These are phyloP conservation scores for Falco concolor DNA, from an alignment of 2,797 vertebrate species.

Conservation along the genomic window DNA sequence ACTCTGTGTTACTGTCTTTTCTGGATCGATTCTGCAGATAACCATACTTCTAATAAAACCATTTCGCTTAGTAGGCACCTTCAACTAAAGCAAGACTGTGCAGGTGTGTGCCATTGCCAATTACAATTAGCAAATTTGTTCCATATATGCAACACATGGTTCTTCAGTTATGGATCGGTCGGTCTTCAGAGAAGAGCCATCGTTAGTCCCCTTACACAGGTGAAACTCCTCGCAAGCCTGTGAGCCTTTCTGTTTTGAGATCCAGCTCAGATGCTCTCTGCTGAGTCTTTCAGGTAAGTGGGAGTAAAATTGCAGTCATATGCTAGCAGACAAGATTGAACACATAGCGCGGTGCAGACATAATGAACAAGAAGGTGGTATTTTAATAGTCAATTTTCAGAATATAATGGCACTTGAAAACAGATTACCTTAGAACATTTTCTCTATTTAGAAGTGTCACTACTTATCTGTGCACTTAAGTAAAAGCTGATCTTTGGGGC, in stretches of 20 bases:
- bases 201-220: not conserved
- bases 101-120: not conserved
- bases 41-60: not conserved
- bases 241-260: not conserved
- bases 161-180: not conserved
- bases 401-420: slow-evolving; percentile 35
- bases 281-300: slow-evolving; percentile 35
- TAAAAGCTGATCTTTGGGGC: not conserved
- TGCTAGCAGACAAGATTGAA: slow-evolving; percentile 50
- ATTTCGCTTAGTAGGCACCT: not conserved
- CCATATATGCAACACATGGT: not conserved
- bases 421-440: slow-evolving; percentile 47
- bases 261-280: not conserved
- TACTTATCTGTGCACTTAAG: not conserved
- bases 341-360: not conserved
- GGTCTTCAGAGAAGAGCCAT: not conserved
- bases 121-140: not conserved
- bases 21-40: not conserved
- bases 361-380: slow-evolving; percentile 49
- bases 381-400: slow-evolving; percentile 60
- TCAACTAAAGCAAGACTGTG: not conserved
- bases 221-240: not conserved
- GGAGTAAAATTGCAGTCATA: slow-evolving; percentile 59
- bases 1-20: not conserved
- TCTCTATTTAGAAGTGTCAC: slow-evolving; percentile 9